These are phyloP conservation scores for Talpa occidentalis DNA, from an alignment of 2,113 vertebrate species.

Conservation along the genomic window DNA sequence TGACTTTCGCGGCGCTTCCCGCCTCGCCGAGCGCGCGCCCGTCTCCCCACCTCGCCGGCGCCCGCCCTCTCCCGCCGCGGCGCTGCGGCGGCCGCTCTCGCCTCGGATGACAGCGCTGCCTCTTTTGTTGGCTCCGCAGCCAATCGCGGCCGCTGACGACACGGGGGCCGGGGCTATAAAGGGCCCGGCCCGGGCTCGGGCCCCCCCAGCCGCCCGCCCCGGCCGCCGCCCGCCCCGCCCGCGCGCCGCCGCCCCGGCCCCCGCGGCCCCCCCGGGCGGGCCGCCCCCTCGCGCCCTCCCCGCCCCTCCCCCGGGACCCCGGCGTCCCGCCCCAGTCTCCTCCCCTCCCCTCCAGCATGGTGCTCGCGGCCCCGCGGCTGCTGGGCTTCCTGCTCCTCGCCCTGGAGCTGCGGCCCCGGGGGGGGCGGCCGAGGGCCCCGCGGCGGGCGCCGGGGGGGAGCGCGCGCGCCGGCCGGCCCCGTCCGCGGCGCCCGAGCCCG, in stretches of 20 bases:
- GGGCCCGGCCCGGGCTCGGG: constrained; percentile 89
- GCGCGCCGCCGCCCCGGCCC: constrained; percentile 77
- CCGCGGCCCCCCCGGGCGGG: constrained; percentile 73
- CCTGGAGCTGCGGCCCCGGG: constrained; percentile 88
- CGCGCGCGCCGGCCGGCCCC: constrained; percentile 86
- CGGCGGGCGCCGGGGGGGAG: constrained; percentile 84
- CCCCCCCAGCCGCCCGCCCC: constrained; percentile 87
- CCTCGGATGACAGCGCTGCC: constrained; percentile 94
- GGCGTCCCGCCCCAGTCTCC: constrained; percentile 73
- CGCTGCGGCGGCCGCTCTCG: constrained; percentile 81
- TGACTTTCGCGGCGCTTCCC: too few relatives aligned
- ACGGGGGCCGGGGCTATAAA: constrained; percentile 96
- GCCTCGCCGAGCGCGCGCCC: too few relatives aligned
- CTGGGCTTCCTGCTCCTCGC: constrained; percentile 92
- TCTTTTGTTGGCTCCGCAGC: constrained; percentile 98
- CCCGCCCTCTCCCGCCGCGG: constrained; percentile 60
- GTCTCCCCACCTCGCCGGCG: neutral
- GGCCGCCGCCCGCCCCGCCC: constrained; percentile 80
- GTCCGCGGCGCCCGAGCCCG: constrained; percentile 87
- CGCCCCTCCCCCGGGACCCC: constrained; percentile 72
- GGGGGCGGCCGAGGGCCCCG: constrained; percentile 88
- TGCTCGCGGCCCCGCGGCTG: constrained; percentile 91
- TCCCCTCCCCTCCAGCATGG: constrained; percentile 84
- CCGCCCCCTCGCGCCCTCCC: constrained; percentile 71
- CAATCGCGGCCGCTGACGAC: constrained; percentile 98